Percentiles rank a stretch among this genome's conserved stretches.
Conservation (phyloP, 1,140 invertebrate genomes). For the Tetraneura akinire region DNA sequence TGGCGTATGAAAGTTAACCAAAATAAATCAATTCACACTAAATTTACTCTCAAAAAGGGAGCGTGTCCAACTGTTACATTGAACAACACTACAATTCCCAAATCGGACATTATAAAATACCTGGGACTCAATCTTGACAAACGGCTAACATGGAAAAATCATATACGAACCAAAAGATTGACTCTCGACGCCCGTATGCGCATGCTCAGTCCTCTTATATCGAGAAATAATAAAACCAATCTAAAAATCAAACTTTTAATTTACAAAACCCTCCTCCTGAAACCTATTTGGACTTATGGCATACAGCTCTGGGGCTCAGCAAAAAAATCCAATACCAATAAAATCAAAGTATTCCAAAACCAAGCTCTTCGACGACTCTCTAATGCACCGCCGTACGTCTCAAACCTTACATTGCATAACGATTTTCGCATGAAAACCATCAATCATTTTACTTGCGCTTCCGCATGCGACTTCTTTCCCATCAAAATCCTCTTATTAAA, state of each 20-base stretch:
- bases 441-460: not conserved
- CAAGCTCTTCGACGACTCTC: not conserved
- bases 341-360: constrained; percentile 33
- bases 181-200: not conserved
- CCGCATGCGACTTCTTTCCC: not conserved
- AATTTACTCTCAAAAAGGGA: not conserved
- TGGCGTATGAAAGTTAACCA: not conserved
- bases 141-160: not conserved
- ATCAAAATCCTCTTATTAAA: not conserved
- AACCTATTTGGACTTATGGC: constrained; percentile 13
- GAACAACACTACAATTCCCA: not conserved
- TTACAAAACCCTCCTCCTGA: not conserved
- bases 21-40: not conserved
- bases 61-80: not conserved
- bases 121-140: too few species aligned
- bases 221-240: not conserved
- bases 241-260: constrained; percentile 4
- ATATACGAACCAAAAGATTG: not conserved
- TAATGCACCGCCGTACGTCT: not conserved
- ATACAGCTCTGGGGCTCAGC: not conserved
- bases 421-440: constrained; percentile 15
- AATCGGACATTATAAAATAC: not conserved
- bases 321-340: not conserved
- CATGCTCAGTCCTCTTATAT: not conserved
- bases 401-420: not conserved